These are phyloP conservation scores for Ophioninae sp. DNA, from an alignment of 2,888 invertebrate genomes.

Conservation along the genomic window DNA sequence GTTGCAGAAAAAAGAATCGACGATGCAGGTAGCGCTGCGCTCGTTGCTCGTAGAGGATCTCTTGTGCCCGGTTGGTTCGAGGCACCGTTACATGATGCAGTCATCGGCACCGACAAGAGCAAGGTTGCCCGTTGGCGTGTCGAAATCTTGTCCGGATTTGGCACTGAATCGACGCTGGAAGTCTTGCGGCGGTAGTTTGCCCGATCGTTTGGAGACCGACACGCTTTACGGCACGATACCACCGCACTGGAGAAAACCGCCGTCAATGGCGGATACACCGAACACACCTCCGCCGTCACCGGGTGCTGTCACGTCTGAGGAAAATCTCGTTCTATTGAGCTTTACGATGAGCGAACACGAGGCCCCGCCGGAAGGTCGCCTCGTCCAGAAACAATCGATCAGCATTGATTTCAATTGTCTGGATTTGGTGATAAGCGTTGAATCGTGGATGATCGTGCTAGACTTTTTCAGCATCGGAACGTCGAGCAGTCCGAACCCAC, in stretches of 20 bases:
- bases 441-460: slow-evolving; percentile 97
- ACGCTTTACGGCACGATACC: slow-evolving; percentile 78
- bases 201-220: slow-evolving; percentile 76
- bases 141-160: slow-evolving; percentile 92
- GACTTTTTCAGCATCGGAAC: slow-evolving; percentile 92
- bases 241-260: slow-evolving; percentile 76
- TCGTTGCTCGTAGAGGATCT: slow-evolving; percentile 96
- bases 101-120: slow-evolving; percentile 83
- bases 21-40: slow-evolving; percentile 90
- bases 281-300: slow-evolving; percentile 79
- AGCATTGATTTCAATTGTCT: slow-evolving; percentile 95
- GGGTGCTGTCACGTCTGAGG: slow-evolving; percentile 76
- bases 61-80: slow-evolving; percentile 88
- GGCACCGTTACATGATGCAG: slow-evolving; percentile 92
- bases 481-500: slow-evolving; percentile 65
- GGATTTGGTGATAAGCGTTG: slow-evolving; percentile 94
- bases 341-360: slow-evolving; percentile 73
- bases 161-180: slow-evolving; percentile 74
- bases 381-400: slow-evolving; percentile 82
- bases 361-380: slow-evolving; percentile 52
- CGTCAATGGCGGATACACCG: slow-evolving; percentile 71
- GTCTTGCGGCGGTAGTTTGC: slow-evolving; percentile 74
- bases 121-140: slow-evolving; percentile 79
- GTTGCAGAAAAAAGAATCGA: slow-evolving; percentile 86
- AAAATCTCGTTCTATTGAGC: slow-evolving; percentile 79